Conservation (phyloP, 1,140 invertebrate species). For the Aporrectodea caliginosa region DNA sequence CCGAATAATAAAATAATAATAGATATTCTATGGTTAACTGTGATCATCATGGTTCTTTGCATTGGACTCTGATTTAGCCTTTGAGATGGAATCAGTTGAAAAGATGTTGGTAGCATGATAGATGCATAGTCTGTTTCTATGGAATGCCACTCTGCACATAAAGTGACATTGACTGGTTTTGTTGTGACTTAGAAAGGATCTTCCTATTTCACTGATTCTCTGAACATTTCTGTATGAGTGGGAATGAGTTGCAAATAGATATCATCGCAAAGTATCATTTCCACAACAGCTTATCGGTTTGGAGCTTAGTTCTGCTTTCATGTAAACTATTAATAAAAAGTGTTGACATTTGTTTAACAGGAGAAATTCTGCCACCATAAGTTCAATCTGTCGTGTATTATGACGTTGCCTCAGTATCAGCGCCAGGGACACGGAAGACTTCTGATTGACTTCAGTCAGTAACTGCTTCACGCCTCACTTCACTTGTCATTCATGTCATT, state of each 20-base stretch:
- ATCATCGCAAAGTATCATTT: too few relatives aligned
- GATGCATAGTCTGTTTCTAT: too few relatives aligned
- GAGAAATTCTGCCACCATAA: constrained; percentile 97
- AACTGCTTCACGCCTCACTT: background rate
- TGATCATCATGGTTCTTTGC: too few relatives aligned
- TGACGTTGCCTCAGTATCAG: constrained; percentile 98
- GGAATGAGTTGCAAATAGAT: too few relatives aligned
- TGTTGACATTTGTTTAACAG: constrained; percentile 55
- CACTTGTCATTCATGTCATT: background rate
- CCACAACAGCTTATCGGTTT: too few relatives aligned
- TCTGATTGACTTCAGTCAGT: constrained; percentile 98
- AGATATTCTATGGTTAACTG: too few relatives aligned
- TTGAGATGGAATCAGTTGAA: too few relatives aligned
- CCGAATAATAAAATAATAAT: too few relatives aligned
- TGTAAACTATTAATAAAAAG: background rate
- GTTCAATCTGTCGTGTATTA: constrained; percentile 98
- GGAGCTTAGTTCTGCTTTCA: too few relatives aligned
- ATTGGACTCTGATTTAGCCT: too few relatives aligned
- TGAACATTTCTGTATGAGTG: background rate
- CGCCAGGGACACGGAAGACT: constrained; percentile 92
- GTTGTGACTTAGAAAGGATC: background rate
- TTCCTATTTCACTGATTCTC: background rate
- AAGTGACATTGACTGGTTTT: constrained; percentile 1
- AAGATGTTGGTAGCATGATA: too few relatives aligned
- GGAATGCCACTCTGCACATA: too few relatives aligned